Evolutionary conservation across 2,113 vertebrate genomes (phyloP).

Genomic region (Hemiscyllium ocellatum): DNA sequence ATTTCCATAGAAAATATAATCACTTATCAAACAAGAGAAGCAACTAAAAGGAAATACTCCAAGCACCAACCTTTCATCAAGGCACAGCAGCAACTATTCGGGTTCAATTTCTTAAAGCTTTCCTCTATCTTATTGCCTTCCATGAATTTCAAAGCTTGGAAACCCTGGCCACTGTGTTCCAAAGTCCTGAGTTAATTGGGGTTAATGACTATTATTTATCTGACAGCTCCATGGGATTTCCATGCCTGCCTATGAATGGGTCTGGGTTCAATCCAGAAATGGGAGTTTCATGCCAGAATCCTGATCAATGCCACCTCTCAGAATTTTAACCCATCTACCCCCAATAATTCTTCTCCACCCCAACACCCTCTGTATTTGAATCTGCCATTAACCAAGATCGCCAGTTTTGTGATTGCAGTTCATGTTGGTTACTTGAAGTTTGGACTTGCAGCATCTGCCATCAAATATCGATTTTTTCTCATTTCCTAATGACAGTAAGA

Average conservation of each 20-base stretch:
- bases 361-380: background rate
- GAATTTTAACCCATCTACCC: background rate
- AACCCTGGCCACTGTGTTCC: background rate
- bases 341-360: too few relatives aligned
- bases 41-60: too few relatives aligned
- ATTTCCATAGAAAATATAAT: background rate
- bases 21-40: background rate
- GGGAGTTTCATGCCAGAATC: background rate
- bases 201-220: background rate
- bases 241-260: too few relatives aligned
- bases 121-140: background rate
- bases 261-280: background rate
- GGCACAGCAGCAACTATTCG: background rate
- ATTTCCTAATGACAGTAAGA: background rate
- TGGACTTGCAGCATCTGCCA: background rate
- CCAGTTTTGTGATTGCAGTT: background rate
- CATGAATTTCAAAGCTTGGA: background rate
- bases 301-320: background rate
- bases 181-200: background rate
- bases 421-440: background rate
- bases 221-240: background rate
- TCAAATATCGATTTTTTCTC: background rate
- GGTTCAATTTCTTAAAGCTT: background rate
- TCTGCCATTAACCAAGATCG: background rate
- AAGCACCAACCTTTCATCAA: background rate